phyloP scores from a whole-genome alignment of 2,888 invertebrate species.

The Lasioglossum figueresi region DNA sequence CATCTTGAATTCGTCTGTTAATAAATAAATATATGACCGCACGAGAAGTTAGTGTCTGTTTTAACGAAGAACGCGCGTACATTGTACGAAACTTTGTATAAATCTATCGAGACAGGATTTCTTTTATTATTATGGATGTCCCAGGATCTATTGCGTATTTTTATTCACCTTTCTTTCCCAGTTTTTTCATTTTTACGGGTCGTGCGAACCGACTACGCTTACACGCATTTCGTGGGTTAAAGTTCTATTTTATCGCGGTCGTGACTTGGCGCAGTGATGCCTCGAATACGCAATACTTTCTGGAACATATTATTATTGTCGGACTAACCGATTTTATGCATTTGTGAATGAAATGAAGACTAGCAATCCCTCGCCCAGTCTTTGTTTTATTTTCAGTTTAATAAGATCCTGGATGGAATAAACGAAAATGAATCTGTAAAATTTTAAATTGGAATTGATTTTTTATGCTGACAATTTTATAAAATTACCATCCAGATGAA shows the following conservation, averaged over 20 bases:
- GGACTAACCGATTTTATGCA: neutral
- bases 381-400: neutral
- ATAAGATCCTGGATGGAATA: neutral
- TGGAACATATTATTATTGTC: neutral
- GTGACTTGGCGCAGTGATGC: neutral
- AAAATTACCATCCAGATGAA: neutral
- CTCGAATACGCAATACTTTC: constrained; percentile 2
- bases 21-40: neutral
- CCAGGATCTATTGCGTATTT: neutral
- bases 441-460: neutral
- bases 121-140: neutral
- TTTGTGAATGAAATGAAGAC: neutral
- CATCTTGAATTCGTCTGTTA: neutral
- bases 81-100: neutral
- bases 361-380: neutral
- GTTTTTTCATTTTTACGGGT: neutral
- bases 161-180: neutral
- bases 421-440: neutral
- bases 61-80: neutral
- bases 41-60: constrained; percentile 9
- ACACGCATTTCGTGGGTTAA: neutral
- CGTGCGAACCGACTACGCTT: neutral
- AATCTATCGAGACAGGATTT: neutral
- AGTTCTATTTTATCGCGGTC: neutral
- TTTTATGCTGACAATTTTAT: neutral